These are phyloP conservation scores for Xanthia icteritia DNA, from an alignment of 2,888 invertebrate species.

Conservation along the genomic window DNA sequence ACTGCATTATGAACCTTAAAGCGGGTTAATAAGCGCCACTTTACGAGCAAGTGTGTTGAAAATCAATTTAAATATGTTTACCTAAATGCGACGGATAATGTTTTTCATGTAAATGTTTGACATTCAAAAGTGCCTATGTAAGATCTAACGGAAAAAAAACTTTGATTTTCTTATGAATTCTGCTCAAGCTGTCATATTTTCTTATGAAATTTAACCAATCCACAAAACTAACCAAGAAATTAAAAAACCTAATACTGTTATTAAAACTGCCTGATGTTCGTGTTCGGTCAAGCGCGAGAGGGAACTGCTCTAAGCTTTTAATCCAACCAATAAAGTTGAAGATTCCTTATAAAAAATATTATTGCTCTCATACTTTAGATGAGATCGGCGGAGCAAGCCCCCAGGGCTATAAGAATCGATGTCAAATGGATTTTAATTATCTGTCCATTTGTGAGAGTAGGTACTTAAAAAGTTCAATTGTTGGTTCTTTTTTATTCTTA, in stretches of 20 bases:
- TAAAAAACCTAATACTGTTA: conserved; percentile 44
- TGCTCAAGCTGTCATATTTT: background rate
- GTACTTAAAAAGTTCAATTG: conserved; percentile 27
- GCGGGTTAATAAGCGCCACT: no score
- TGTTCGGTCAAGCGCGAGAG: conserved; percentile 46
- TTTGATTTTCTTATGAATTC: no score
- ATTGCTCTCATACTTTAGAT: conserved; percentile 60
- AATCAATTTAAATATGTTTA: background rate
- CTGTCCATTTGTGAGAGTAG: conserved; percentile 38
- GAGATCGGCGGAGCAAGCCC: conserved; percentile 44
- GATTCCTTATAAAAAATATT: conserved; percentile 76
- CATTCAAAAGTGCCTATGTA: background rate
- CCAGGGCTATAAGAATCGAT: conserved; percentile 50
- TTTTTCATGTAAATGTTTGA: background rate
- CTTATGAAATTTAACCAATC: background rate
- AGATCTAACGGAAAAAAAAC: no score
- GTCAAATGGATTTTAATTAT: conserved; percentile 66
- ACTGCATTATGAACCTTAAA: no score
- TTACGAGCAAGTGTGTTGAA: no score
- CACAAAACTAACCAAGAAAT: background rate
- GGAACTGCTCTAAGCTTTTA: conserved; percentile 72
- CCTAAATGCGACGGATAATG: background rate
- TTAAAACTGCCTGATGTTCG: conserved; percentile 56
- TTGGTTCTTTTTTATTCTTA: background rate
- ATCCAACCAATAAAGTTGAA: conserved; percentile 77